A percentile compares a stretch with the other conserved stretches of the same genome.
Conservation (phyloP, 2,113 vertebrate genomes). For the Phrynosoma platyrhinos region DNA sequence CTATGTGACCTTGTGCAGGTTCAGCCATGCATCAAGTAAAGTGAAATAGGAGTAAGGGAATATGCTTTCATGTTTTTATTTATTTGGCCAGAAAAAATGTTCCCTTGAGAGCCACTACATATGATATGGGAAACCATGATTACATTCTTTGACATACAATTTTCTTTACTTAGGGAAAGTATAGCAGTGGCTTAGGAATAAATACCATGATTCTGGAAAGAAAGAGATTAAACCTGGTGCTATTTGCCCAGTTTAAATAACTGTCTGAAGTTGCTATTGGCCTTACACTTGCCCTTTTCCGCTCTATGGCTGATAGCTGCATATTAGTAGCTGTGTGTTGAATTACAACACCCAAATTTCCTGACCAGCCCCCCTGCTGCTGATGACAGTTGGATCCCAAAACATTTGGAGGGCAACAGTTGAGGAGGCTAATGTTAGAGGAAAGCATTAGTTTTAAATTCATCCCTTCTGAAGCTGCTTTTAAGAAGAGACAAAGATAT, state of each 20-base stretch:
- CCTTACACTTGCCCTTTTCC: neutral
- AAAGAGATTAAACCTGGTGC: neutral
- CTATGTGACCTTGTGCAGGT: neutral
- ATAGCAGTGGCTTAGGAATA: neutral
- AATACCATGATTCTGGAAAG: neutral
- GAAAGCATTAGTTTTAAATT: neutral
- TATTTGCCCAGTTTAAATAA: neutral
- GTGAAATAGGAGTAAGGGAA: neutral
- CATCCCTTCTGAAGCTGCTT: neutral
- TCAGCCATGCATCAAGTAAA: conserved; percentile 9
- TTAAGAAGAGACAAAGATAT: no score
- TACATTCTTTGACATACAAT: neutral
- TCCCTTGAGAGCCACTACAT: neutral
- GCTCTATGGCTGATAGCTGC: no score
- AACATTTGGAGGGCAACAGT: no score
- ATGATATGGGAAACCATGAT: neutral
- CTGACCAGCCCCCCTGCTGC: neutral
- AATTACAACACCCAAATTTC: neutral
- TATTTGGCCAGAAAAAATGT: neutral
- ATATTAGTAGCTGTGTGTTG: neutral
- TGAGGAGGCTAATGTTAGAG: neutral
- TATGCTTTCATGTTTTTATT: conserved; percentile 23
- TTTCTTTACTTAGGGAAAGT: neutral
- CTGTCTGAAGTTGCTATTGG: neutral
- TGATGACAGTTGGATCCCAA: neutral